Evolutionary conservation across 2,797 vertebrate species (phyloP), one percentile per base, ranked within the genome.

Genomic region (Bufotes viridis): DNA sequence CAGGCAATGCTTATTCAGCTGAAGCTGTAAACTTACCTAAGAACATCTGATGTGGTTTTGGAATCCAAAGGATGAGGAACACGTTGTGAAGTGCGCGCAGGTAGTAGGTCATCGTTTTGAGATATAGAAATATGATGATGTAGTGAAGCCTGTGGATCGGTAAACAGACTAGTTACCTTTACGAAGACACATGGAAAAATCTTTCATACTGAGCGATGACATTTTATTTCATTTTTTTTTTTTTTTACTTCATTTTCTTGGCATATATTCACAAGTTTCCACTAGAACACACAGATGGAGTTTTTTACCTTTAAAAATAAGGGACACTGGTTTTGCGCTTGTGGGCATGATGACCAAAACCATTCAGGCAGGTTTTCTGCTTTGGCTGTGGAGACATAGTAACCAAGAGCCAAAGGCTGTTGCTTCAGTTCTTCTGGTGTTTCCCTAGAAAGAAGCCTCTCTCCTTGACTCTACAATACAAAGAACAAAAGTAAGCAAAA

Each of bases 321-420:
- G 14, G 98, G 98, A 91, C 98, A 99, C 93, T 99, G 98, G 92
- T 96, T 97, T 94, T 98, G 97, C 3, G 98, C 98, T 92, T 99
- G 98, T 5, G 98, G 98, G 92, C 97, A 98, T 0, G 98, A 98
- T 0, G 97, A 97, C 98, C 98, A 99, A 94, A 99, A 99, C 97
- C 98, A 99, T 93, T 98, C 97, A 0, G 98, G 98, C 34, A 99
- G 97, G 91, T 98, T 97, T 81, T 97, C 97, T 1, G 98, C 97
- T 94, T 96, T 97, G 92, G 98, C 98, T 61, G 98, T 99, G 58
- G 98, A 99, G 49, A 99, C 97, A 0, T 99, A 99, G 91, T 99
- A 99, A 5, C 98, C 98, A 53, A 99, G 95, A 90, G 98, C 98
- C 90, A 99, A 95, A 0, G 98, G 98, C 91, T 99, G 98, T 93